phyloP scores from a whole-genome alignment of 2,113 vertebrate species.

The Tonatia bakeri region DNA sequence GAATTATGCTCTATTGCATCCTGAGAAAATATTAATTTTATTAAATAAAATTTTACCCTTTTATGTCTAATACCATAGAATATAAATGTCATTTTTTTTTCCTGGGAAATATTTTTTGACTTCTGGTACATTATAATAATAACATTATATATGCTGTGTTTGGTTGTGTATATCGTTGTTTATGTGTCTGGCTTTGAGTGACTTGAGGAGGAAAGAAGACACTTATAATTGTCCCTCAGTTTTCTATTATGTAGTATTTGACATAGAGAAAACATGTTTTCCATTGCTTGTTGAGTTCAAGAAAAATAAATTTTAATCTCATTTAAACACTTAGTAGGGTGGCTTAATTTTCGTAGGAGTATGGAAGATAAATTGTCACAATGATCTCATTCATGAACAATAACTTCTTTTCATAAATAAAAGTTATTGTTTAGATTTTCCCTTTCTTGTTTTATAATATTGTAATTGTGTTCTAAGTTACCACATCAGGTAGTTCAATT shows the following conservation, averaged over 20 bases:
- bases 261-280: neutral
- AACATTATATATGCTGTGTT: neutral
- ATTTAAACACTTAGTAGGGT: neutral
- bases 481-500: neutral
- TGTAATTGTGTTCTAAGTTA: neutral
- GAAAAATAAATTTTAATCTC: neutral
- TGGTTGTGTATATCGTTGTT: neutral
- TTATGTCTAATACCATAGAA: neutral
- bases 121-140: neutral
- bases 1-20: neutral
- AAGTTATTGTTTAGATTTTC: neutral
- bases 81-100: neutral
- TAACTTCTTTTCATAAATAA: slow-evolving; percentile 37
- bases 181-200: neutral
- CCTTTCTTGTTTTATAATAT: neutral
- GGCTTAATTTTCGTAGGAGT: slow-evolving; percentile 39
- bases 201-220: neutral
- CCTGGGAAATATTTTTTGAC: neutral
- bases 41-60: neutral
- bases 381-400: neutral
- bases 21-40: neutral
- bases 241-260: neutral
- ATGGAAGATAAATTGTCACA: neutral
- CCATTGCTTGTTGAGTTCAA: neutral
- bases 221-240: neutral